Evolutionary conservation across 2,888 invertebrate species (phyloP), one percentile per base, ranked within the genome.

Genomic region (Diogma glabrata): DNA sequence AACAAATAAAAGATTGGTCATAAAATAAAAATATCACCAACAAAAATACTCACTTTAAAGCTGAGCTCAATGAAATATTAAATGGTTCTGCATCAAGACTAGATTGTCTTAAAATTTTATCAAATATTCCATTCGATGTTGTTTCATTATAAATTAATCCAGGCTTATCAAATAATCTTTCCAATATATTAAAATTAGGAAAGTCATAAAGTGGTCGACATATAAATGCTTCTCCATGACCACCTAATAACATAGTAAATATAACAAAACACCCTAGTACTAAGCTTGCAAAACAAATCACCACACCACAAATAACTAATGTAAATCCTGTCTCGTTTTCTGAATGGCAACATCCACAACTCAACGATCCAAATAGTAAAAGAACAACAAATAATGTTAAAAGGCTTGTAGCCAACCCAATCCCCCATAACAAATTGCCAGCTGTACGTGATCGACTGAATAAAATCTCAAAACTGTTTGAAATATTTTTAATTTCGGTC

Each of bases 171-270:
- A 87, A 69, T 23, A 87, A 71, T 55, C 77, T 75, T 51, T 79
- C 75, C 40, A 87, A 66, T 12, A 78, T 75, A 24, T 71, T 70
- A 61, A 80, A 87, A 54, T 81, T 73, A 0, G 81, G 78, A 52
- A 76, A 69, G 55, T 79, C 82, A 71, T 83, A 80, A 36, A 88
- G 70, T 1, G 85, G 80, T 51, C 82, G 79, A 59, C 87, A 88
- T 1, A 87, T 69, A 60, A 85, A 77, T 26, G 70, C 63, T 55
- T 70, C 69, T 4, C 65, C 61, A 57, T 70, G 70, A 20, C 70
- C 70, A n/a, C 70, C 70, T 47, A 70, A 56, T 14, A 68, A 63
- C 52, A 70, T 53, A 2, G 68, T 64, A 50, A 64, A 57, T 5
- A 69, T 58, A 1, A 65, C 67, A 43, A 65, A 70, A n/a, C 64